A percentile compares a stretch with the other conserved stretches of the same genome.
These are phyloP conservation scores for Pseudorhiza aurosa DNA, from an alignment of 30 jellyfish, hydroid and myxozoan species.

Conservation along the genomic window DNA sequence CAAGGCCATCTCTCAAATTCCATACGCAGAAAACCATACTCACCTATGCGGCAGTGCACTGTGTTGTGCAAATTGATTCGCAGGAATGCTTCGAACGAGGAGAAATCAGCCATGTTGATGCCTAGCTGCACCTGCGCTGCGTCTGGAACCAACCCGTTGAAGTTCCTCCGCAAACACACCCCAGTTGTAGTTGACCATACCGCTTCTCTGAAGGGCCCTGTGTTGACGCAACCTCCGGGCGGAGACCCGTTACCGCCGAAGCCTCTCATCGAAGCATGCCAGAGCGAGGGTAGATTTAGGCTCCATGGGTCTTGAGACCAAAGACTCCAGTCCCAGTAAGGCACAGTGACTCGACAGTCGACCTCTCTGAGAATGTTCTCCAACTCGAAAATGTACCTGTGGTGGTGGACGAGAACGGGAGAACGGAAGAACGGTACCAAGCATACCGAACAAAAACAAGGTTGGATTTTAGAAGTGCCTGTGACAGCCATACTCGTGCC, in stretches of 20 bases:
- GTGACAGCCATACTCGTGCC: no score
- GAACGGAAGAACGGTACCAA: no score
- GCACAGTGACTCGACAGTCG: slow-evolving; percentile 73
- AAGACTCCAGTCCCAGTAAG: slow-evolving; percentile 86
- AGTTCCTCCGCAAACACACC: slow-evolving; percentile 28
- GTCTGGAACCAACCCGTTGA: slow-evolving; percentile 31
- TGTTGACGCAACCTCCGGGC: slow-evolving; percentile 13
- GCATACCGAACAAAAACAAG: no score
- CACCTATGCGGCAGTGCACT: slow-evolving; percentile 41
- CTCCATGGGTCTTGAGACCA: slow-evolving; percentile 41
- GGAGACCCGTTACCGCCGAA: slow-evolving; percentile 48
- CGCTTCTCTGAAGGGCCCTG: slow-evolving; percentile 48
- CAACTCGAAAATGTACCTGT: slow-evolving; percentile 18
- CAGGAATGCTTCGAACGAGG: slow-evolving; percentile 8
- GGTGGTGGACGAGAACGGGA: no score
- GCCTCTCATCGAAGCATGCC: slow-evolving; percentile 13
- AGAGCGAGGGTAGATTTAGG: background rate
- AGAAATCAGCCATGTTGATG: background rate
- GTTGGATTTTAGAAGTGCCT: no score
- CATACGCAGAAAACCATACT: no score
- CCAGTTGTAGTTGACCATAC: slow-evolving; percentile 32
- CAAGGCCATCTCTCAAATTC: no score
- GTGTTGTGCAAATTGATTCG: slow-evolving; percentile 17
- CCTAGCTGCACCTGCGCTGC: slow-evolving; percentile 36
- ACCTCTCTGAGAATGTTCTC: slow-evolving; percentile 56